Base-by-base conservation (phyloP, 2,888 invertebrate species). In the Pinctada fucata region DNA sequence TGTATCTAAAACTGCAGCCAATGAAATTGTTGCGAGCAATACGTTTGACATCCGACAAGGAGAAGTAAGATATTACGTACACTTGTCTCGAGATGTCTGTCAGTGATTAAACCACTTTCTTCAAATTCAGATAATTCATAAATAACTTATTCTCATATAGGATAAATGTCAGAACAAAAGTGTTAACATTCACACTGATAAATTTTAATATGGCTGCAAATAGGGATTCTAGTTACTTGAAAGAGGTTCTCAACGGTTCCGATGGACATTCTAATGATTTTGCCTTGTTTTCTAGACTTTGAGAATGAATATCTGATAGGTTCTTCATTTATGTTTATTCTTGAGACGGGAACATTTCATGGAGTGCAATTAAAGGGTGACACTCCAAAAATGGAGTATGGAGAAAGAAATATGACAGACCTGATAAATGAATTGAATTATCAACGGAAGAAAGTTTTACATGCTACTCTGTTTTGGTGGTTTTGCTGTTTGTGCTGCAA, bases 341-440 rank as follows among this genome's bases (percentile, higher is more conserved):
- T 75, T 3, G 48, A 58, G 47, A 47, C 47, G 10, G 72, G 72
- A 6, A 72, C 1, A 47, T 72, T n/a, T 72, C 47, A 72, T 10
- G 72, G 48, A 6, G 45, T 69, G 50, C 2, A 10, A 47, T 58
- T 66, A 48, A 69, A 69, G 51, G 75, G 67, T 58, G n/a, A 3
- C n/a, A 48, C 47, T 6, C 69, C 66, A 58, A 31, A 16, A 45
- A 68, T 75, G 68, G 10, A 16, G 6, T 69, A 75, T 51, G 45
- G 49, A 69, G 49, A 69, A 1, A 10, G 8, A n/a, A 69, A 69
- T 3, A 69, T 69, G 13, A 52, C 66, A 67, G 69, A 67, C 2
- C 45, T 75, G 2, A 8, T 31, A 50, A 5, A 45, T 16, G 75
- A 68, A 3, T 16, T 75, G 3, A 16, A 16, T 51, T 51, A 51